These are phyloP conservation scores for Autographa gamma DNA, from an alignment of 2,888 invertebrate species.

Conservation along the genomic window DNA sequence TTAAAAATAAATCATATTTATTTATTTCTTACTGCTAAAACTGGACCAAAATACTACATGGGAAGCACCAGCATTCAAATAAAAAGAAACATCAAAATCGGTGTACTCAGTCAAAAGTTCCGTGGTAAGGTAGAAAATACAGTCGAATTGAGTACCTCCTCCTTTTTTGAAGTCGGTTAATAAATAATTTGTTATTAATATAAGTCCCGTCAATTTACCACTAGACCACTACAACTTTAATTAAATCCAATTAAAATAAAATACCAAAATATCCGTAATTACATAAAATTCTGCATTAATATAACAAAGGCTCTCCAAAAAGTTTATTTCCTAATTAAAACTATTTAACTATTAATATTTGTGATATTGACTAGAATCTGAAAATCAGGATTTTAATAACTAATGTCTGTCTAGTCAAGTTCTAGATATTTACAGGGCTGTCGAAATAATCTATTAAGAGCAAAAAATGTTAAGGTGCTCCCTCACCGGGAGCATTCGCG, in stretches of 20 bases:
- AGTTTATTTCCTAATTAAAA: not conserved
- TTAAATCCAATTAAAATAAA: not conserved
- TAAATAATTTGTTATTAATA: not conserved
- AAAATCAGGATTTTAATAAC: conserved; percentile 16
- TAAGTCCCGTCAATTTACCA: too few species aligned
- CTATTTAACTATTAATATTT: too few species aligned
- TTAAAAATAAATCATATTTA: too few species aligned
- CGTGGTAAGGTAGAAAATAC: too few species aligned
- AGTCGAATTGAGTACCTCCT: too few species aligned
- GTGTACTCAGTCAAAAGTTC: too few species aligned
- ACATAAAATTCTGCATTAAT: not conserved
- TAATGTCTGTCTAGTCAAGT: conserved; percentile 22
- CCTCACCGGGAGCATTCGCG: too few species aligned
- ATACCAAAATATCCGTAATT: not conserved
- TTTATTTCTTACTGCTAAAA: too few species aligned
- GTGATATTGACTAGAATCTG: not conserved
- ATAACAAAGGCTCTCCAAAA: not conserved
- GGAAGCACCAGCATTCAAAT: too few species aligned
- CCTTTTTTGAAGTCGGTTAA: too few species aligned
- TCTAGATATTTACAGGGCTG: conserved; percentile 23
- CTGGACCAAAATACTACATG: too few species aligned
- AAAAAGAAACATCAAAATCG: too few species aligned
- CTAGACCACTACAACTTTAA: not conserved
- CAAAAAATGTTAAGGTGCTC: not conserved
- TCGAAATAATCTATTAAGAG: not conserved